These are phyloP conservation scores for Neocrepidodera transversa DNA, from an alignment of 2,888 invertebrate species.

Conservation along the genomic window DNA sequence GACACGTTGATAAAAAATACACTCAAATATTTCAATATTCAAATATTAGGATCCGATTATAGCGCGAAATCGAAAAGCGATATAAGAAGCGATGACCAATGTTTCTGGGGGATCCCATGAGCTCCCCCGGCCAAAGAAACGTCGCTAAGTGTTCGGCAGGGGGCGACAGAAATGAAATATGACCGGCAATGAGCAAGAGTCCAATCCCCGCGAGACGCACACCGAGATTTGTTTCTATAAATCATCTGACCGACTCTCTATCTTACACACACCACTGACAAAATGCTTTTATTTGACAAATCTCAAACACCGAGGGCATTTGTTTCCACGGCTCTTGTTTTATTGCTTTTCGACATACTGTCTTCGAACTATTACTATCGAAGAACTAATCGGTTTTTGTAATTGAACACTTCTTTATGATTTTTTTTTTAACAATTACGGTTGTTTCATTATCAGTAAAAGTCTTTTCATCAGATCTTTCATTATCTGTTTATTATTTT, in stretches of 20 bases:
- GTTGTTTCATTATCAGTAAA: no score
- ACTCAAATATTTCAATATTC: no score
- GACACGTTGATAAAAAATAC: no score
- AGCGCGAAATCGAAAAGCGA: conserved; percentile 23
- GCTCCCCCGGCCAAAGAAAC: conserved; percentile 19
- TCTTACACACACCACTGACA: conserved; percentile 44
- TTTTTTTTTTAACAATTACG: no score
- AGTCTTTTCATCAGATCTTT: no score
- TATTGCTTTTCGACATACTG: conserved; percentile 20
- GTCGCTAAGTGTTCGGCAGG: conserved; percentile 38
- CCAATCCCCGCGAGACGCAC: conserved; percentile 39
- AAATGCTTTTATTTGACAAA: conserved; percentile 49
- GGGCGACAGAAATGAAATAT: conserved; percentile 43
- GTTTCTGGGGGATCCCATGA: conserved; percentile 19
- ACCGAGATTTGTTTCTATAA: conserved; percentile 46
- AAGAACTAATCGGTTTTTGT: neutral
- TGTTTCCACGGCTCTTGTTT: conserved; percentile 28
- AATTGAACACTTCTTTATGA: neutral
- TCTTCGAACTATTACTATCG: neutral
- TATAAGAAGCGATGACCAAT: conserved; percentile 27
- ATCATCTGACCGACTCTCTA: conserved; percentile 41
- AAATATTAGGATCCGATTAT: no score
- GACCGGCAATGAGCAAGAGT: conserved; percentile 43
- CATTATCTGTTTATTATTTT: no score
- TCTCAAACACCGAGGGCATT: conserved; percentile 41